A percentile compares a stretch with the other conserved stretches of the same genome.
Evolutionary conservation across 2,113 vertebrate species (phyloP).

Genomic region (Zingel zingel): DNA sequence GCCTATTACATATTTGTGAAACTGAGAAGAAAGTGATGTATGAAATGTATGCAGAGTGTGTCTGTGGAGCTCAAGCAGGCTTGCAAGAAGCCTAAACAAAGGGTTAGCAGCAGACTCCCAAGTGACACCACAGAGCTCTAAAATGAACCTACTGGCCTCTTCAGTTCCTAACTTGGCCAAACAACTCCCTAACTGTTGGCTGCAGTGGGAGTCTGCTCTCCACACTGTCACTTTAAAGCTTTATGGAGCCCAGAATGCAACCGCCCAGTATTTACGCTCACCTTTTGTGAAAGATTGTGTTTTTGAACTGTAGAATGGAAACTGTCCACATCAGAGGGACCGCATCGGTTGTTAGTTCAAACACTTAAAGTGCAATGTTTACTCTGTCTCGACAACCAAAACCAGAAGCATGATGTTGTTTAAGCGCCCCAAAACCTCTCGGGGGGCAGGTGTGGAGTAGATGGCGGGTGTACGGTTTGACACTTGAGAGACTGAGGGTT

Average conservation of each 20-base stretch:
- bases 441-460: not conserved
- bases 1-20: conserved; percentile 40
- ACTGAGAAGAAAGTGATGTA: conserved; percentile 21
- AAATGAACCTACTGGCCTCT: conserved; percentile 51
- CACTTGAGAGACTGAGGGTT: not conserved
- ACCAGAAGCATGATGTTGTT: not conserved
- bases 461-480: too few relatives aligned
- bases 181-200: conserved; percentile 35
- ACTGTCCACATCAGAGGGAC: not conserved
- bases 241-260: conserved; percentile 14
- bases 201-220: conserved; percentile 28
- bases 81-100: conserved; percentile 4
- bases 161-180: conserved; percentile 31
- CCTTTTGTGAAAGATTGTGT: conserved; percentile 22
- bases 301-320: not conserved
- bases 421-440: not conserved
- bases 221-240: conserved; percentile 40
- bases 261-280: conserved; percentile 7
- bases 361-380: conserved; percentile 1
- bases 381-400: too few relatives aligned
- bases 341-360: not conserved
- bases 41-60: conserved; percentile 28
- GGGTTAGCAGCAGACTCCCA: conserved; percentile 37
- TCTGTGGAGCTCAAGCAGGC: not conserved
- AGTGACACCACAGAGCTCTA: conserved; percentile 61